These are phyloP conservation scores for Icerya purchasi DNA, from an alignment of 2,888 invertebrate species.

Conservation along the genomic window DNA sequence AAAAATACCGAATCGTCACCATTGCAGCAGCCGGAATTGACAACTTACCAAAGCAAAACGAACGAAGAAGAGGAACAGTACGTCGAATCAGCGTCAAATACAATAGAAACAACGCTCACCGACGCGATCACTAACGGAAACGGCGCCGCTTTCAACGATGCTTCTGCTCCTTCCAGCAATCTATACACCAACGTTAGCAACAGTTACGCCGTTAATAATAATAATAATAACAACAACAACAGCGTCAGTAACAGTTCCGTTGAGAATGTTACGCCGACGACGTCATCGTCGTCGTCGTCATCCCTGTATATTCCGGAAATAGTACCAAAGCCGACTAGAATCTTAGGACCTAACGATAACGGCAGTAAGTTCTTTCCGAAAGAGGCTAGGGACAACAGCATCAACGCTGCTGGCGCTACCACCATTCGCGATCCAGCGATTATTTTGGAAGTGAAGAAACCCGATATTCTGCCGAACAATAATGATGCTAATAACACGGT, in stretches of 20 bases:
- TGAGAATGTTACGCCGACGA: background rate
- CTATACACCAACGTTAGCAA: background rate
- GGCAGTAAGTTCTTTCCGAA: background rate
- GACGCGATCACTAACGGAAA: background rate
- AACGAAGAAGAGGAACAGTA: background rate
- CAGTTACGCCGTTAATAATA: background rate
- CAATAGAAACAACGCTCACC: background rate
- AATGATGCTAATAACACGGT: background rate
- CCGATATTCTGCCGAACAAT: background rate
- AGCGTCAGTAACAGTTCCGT: background rate
- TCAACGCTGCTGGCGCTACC: background rate
- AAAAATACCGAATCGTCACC: background rate
- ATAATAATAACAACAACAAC: background rate
- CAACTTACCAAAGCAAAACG: background rate
- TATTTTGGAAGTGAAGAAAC: background rate
- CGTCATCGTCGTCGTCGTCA: background rate
- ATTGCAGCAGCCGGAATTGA: background rate
- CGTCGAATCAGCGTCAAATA: background rate
- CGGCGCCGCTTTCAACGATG: background rate
- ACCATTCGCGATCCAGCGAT: background rate
- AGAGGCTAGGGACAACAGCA: background rate
- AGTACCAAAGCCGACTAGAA: background rate
- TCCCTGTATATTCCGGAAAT: too few species aligned
- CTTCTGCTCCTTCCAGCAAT: background rate
- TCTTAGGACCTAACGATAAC: background rate